Conservation (phyloP, 1,140 invertebrate species). For the Streblospio benedicti region DNA sequence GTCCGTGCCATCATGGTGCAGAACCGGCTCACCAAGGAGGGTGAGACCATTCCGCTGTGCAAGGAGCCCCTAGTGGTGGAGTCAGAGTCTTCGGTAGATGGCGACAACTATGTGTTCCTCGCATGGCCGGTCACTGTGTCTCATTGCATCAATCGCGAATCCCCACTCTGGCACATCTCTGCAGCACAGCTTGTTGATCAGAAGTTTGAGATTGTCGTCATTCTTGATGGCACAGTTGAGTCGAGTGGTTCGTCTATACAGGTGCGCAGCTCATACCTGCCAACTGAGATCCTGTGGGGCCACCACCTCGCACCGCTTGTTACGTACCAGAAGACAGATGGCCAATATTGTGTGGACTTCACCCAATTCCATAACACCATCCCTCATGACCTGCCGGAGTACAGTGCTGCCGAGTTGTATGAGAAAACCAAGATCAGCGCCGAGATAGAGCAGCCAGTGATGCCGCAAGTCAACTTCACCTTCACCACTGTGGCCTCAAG, state of each 20-base stretch:
- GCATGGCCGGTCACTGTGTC: constrained; percentile 1
- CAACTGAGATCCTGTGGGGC: constrained; percentile 21
- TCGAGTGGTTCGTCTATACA: constrained; percentile 53
- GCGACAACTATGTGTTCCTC: background rate
- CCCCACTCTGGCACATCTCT: constrained; percentile 27
- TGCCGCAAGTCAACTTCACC: too few species aligned
- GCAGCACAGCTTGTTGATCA: constrained; percentile 18
- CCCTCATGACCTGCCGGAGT: constrained; percentile 2
- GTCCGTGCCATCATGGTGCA: constrained; percentile 66
- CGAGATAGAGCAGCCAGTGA: too few species aligned
- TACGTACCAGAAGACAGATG: background rate
- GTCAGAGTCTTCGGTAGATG: background rate
- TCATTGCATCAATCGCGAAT: constrained; percentile 24
- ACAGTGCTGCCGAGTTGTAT: background rate
- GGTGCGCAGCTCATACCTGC: constrained; percentile 51
- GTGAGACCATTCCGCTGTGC: constrained; percentile 8
- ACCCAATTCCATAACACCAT: constrained; percentile 70
- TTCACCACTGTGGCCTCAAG: too few species aligned
- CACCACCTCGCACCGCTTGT: background rate
- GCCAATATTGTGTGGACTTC: constrained; percentile 21
- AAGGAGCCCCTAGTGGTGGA: constrained; percentile 1
- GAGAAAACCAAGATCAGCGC: too few species aligned
- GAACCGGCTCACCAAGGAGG: constrained; percentile 1
- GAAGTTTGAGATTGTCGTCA: constrained; percentile 61
- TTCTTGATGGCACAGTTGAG: constrained; percentile 64